Base-by-base conservation (phyloP, 1,140 invertebrate species). In the Cydia fagiglandana region DNA sequence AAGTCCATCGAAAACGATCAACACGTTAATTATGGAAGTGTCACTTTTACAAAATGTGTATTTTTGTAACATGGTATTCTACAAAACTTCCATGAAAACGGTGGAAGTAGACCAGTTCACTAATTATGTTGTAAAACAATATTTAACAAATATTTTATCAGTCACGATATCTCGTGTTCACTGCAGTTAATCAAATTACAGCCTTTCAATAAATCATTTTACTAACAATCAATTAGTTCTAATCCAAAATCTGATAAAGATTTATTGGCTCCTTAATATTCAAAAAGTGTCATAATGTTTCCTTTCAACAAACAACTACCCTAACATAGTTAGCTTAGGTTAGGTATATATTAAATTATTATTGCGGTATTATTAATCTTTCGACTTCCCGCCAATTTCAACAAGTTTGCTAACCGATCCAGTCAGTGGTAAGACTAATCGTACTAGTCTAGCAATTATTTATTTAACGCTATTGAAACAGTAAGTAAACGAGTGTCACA, bases 351-450 rank as follows among this genome's bases (percentile, higher is more conserved):
- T 10, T 61, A 61, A 20, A 61, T n/a, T 61, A 61, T 3, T 10
- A 61, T 61, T 61, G 34, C 50, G 4, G 17, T 68, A 75, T 0
- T 75, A 75, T 56, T 73, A 73, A 15, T 70, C 30, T 17, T 64
- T 53, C 64, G 6, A 38, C 66, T 70, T 70, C 66, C 56, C 30
- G 47, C 17, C n/a, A 74, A 74, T 74, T 53, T 74, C 47, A 53
- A 56, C 50, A 74, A 15, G 30, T 30, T 74, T 34, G n/a, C n/a
- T 30, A 74, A 53, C 56, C 56, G 15, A 30, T 28, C 56, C 15
- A 74, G 28, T 47, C 15, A 56, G 13, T 53, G 50, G 5, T 53
- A 20, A 4, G 47, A 53, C n/a, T 74, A 64, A 53, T 74, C 9
- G 10, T 17, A 15, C 47, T 53, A 34, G 30, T 17, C 12, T 24